Evolutionary conservation across 2,888 invertebrate species (phyloP).

Genomic region (Peribatodes rhomboidaria): DNA sequence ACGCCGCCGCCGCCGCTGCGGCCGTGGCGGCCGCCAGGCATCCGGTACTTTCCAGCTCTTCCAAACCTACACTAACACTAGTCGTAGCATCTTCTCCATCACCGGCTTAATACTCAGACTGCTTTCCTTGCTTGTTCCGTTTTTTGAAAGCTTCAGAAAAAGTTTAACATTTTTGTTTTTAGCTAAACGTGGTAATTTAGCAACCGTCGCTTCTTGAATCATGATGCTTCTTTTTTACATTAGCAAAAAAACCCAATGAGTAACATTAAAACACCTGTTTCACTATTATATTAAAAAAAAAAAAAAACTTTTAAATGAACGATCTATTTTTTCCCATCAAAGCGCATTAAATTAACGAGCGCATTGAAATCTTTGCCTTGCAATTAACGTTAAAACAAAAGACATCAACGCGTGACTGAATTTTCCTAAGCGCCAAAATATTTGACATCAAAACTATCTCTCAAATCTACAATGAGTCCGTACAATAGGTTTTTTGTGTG

Average conservation of each 20-base stretch:
- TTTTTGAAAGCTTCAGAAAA: background rate
- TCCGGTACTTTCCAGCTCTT: slow-evolving; percentile 87
- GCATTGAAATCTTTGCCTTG: slow-evolving; percentile 49
- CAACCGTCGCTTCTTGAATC: background rate
- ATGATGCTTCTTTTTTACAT: too few relatives aligned
- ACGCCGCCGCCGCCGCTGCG: slow-evolving; percentile 94
- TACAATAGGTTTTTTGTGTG: slow-evolving; percentile 41
- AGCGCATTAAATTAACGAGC: slow-evolving; percentile 16
- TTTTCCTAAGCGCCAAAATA: slow-evolving; percentile 32
- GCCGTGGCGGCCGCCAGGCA: slow-evolving; percentile 94
- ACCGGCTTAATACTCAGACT: background rate
- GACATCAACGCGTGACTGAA: slow-evolving; percentile 42
- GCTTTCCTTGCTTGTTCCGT: background rate
- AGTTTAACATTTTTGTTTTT: background rate
- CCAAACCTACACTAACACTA: slow-evolving; percentile 45
- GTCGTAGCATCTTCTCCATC: background rate
- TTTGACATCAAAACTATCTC: slow-evolving; percentile 25
- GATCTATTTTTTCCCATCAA: background rate
- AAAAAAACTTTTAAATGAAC: background rate
- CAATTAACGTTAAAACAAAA: slow-evolving; percentile 31
- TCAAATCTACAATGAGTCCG: slow-evolving; percentile 29
- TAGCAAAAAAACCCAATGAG: too few relatives aligned
- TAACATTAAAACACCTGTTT: background rate
- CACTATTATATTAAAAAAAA: background rate
- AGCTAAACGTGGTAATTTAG: background rate